These are phyloP conservation scores for Telenomus remus DNA, from an alignment of 1,140 invertebrate species.

Conservation along the genomic window DNA sequence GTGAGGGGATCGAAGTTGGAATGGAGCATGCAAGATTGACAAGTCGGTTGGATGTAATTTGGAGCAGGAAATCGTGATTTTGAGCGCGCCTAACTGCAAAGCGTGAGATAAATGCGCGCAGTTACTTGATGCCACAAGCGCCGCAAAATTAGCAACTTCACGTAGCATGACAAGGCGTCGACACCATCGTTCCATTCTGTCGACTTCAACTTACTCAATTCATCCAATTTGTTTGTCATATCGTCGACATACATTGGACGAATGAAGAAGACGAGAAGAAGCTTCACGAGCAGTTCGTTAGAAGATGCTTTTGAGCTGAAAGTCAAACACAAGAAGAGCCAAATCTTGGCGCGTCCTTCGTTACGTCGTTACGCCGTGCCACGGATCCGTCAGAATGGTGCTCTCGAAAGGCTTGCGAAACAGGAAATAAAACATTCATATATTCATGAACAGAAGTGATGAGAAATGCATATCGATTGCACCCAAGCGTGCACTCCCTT, in stretches of 20 bases:
- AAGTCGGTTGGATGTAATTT: conserved; percentile 54
- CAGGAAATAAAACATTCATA: conserved; percentile 11
- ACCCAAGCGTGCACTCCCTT: too few relatives aligned
- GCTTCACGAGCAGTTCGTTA: conserved; percentile 47
- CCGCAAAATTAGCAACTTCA: conserved; percentile 49
- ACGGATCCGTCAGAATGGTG: conserved; percentile 8
- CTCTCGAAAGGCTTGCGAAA: conserved; percentile 4
- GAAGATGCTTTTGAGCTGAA: conserved; percentile 49
- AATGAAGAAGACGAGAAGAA: conserved; percentile 34
- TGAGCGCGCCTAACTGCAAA: conserved; percentile 64
- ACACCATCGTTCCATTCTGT: not conserved
- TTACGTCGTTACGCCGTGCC: conserved; percentile 28
- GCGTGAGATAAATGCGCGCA: conserved; percentile 45
- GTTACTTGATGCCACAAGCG: conserved; percentile 31
- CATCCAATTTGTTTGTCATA: conserved; percentile 52
- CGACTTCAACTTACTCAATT: conserved; percentile 28
- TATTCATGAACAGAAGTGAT: conserved; percentile 8
- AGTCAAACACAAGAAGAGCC: conserved; percentile 50
- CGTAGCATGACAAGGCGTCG: conserved; percentile 8
- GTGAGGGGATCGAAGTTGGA: too few relatives aligned
- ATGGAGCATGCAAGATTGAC: too few relatives aligned
- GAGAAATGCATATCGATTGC: too few relatives aligned
- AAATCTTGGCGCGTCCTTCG: conserved; percentile 40
- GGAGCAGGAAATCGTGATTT: conserved; percentile 62
- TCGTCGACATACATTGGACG: conserved; percentile 32